Percentiles rank a stretch among this genome's conserved stretches.
Evolutionary conservation across 2,888 invertebrate genomes (phyloP).

Genomic region (Phoenoteleia sp.): DNA sequence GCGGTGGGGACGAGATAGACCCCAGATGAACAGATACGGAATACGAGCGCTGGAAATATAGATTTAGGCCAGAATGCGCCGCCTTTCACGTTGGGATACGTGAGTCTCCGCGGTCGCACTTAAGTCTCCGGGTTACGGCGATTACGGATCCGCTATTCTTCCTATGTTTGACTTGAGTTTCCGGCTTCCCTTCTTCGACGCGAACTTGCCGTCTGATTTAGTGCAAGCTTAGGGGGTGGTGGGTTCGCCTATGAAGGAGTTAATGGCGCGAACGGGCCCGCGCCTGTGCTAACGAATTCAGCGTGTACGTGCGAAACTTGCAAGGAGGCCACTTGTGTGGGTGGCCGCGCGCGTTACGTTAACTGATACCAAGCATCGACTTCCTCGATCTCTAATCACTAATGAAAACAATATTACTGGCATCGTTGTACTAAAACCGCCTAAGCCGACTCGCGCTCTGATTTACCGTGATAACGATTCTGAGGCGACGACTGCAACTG

Average conservation of each 20-base stretch:
- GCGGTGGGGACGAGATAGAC: conserved; percentile 73
- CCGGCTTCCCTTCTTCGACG: conserved; percentile 80
- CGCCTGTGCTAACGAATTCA: conserved; percentile 56
- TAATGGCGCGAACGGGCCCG: conserved; percentile 82
- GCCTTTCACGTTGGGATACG: conserved; percentile 7
- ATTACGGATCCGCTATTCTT: conserved; percentile 82
- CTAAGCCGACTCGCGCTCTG: conserved; percentile 76
- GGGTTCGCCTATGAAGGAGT: conserved; percentile 84
- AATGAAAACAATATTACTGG: conserved; percentile 81
- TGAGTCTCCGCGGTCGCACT: conserved; percentile 79
- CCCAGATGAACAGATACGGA: conserved; percentile 85
- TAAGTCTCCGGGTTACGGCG: conserved; percentile 85
- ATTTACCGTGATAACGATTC: conserved; percentile 74
- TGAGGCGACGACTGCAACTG: conserved; percentile 33
- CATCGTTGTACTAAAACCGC: conserved; percentile 74
- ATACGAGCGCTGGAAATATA: conserved; percentile 83
- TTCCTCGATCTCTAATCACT: conserved; percentile 77
- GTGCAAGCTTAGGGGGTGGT: conserved; percentile 70
- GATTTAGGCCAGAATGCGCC: conserved; percentile 83
- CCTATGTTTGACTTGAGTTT: conserved; percentile 84
- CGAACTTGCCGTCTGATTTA: conserved; percentile 74
- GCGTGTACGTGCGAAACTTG: conserved; percentile 44
- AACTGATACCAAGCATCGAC: conserved; percentile 36
- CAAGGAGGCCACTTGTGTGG: not conserved
- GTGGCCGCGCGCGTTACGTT: conserved; percentile 12